Evolutionary conservation across 2,888 invertebrate genomes (phyloP).

Genomic region (Portevinia maculata): DNA sequence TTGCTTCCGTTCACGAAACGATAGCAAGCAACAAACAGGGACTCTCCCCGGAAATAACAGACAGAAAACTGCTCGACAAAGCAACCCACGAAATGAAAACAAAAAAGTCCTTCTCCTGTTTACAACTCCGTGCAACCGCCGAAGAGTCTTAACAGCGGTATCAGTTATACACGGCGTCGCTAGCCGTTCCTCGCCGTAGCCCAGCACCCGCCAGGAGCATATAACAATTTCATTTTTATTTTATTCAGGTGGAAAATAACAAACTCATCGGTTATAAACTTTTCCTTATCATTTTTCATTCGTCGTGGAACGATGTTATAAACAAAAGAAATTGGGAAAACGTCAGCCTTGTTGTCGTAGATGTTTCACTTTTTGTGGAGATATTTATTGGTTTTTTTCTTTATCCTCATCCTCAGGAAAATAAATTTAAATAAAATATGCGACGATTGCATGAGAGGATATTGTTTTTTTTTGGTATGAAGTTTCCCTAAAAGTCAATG

Average conservation of each 20-base stretch:
- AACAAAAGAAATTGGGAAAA: constrained; percentile 30
- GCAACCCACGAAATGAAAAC: constrained; percentile 43
- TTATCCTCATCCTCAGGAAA: not conserved
- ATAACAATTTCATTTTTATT: constrained; percentile 39
- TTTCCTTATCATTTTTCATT: constrained; percentile 44
- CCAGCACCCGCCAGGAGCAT: constrained; percentile 8
- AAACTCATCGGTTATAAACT: constrained; percentile 60
- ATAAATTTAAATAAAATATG: constrained; percentile 60
- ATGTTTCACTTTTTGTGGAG: constrained; percentile 6
- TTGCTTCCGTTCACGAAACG: constrained; percentile 72
- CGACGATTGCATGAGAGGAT: constrained; percentile 48
- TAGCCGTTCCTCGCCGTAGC: constrained; percentile 6
- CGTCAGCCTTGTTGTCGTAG: constrained; percentile 14
- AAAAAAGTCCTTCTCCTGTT: constrained; percentile 38
- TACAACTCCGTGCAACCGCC: constrained; percentile 28
- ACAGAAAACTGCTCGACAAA: constrained; percentile 9
- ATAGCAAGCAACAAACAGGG: constrained; percentile 53
- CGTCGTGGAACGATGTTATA: constrained; percentile 14
- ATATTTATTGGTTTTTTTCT: constrained; percentile 20
- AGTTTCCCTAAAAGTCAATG: not conserved
- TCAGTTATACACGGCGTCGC: constrained; percentile 24
- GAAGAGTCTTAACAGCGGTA: constrained; percentile 34
- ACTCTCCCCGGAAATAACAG: constrained; percentile 33
- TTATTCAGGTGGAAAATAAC: constrained; percentile 49
- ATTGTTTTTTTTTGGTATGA: not conserved